phyloP scores from a whole-genome alignment of 2,113 vertebrate species.

The Panthera tigris region DNA sequence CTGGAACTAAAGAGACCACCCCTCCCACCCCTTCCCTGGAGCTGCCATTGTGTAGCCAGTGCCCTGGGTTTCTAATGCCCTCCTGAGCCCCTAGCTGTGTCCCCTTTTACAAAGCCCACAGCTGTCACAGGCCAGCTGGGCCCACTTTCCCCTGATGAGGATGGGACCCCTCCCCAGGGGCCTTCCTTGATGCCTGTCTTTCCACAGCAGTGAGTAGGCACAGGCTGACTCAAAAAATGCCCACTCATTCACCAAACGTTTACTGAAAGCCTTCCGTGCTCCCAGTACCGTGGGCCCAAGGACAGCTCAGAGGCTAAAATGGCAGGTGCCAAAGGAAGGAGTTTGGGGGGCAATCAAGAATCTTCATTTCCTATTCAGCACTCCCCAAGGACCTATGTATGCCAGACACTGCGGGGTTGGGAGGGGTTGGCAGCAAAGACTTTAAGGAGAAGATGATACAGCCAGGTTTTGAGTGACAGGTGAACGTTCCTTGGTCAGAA shows the following conservation, averaged over 20 bases:
- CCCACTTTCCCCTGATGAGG: neutral
- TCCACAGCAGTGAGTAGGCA: neutral
- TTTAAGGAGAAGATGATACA: neutral
- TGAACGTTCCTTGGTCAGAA: neutral
- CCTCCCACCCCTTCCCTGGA: no score
- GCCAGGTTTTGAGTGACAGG: neutral
- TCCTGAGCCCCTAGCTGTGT: neutral
- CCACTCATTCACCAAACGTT: neutral
- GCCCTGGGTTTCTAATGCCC: neutral
- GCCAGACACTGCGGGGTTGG: neutral
- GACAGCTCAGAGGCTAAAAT: neutral
- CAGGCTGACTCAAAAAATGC: neutral
- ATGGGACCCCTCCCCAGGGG: neutral
- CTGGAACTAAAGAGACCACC: neutral
- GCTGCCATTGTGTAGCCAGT: neutral
- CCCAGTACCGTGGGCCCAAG: neutral
- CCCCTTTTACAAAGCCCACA: neutral
- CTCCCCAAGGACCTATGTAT: neutral
- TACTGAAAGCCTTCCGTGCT: fast-evolving
- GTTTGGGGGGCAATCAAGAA: neutral
- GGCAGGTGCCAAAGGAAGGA: neutral
- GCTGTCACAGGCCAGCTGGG: neutral
- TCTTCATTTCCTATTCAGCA: no score
- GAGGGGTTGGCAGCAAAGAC: neutral
- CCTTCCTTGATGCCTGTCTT: neutral